Base-by-base conservation (phyloP, 2,113 vertebrate species). In the Nerophis ophidion region DNA sequence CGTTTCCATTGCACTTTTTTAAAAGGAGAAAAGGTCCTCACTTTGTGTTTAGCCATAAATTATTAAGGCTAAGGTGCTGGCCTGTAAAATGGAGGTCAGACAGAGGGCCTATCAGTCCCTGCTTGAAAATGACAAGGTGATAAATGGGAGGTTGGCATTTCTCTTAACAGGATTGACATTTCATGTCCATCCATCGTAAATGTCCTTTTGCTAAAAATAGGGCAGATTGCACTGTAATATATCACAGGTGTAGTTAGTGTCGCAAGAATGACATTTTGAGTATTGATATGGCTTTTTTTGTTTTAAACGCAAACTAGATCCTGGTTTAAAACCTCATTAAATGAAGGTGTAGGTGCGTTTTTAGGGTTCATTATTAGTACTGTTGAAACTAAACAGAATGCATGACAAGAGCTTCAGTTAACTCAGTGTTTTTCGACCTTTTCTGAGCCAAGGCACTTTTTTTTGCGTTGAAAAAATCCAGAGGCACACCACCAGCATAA, bases 141-240 rank as follows among this genome's bases (percentile, higher is more conserved):
- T 73, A 62, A 75, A 76, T 58, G 48, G 68, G 48, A 72, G 63
- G 67, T 44, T 77, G 81, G 57, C 81, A 80, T 87, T 84, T 85
- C 73, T 81, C 40, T 40, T 84, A 82, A 79, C 77, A 69, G 79
- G 76, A 77, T 56, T 80, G 78, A 81, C 79, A 84, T 87, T 85
- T 79, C 60, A 66, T 57, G 79, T 80, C 68, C 67, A 75, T 48
- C 47, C 44, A 26, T n/a, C 38, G 60, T 49, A 81, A 83, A 79
- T 82, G 76, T 62, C 73, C 12, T 54, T 69, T 78, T 62, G 64
- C 72, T 63, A 74, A 77, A 70, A 78, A 79, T 77, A 80, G 66
- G 50, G 7, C 3, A 12, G 9, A 40, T 14, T 52, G 33, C n/a
- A 38, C 8, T 8, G 34, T 35, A 17, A 61, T 35, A 34, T 15